These are phyloP conservation scores for Drosophila athabasca DNA, from an alignment of 1,140 invertebrate species.

Conservation along the genomic window DNA sequence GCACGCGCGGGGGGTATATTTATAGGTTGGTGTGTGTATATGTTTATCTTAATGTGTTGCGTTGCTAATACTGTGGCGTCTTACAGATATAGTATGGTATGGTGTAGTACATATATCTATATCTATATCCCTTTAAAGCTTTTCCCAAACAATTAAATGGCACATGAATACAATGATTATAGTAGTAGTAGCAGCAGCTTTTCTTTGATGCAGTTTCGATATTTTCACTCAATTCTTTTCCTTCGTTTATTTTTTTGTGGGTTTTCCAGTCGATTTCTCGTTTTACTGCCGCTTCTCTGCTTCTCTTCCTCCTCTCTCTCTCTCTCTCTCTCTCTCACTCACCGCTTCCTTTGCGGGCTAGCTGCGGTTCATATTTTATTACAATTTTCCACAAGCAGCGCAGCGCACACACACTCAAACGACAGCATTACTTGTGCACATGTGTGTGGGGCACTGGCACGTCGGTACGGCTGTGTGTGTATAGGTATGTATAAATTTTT, in stretches of 20 bases:
- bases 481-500: constrained; percentile 74
- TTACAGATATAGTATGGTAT: constrained; percentile 26
- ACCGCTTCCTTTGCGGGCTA: not conserved
- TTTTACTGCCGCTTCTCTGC: constrained; percentile 29
- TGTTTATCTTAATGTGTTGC: not conserved
- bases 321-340: too few relatives aligned
- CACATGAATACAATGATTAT: constrained; percentile 10
- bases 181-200: too few relatives aligned
- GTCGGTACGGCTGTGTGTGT: constrained; percentile 33
- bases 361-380: constrained; percentile 77
- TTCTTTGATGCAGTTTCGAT: constrained; percentile 42
- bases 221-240: constrained; percentile 55
- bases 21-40: too few relatives aligned
- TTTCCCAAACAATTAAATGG: constrained; percentile 27
- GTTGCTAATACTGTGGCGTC: constrained; percentile 67
- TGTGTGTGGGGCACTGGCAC: constrained; percentile 40
- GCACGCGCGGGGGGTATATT: not conserved
- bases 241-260: constrained; percentile 53
- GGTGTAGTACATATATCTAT: not conserved
- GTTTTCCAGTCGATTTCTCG: constrained; percentile 48
- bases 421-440: constrained; percentile 60
- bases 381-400: constrained; percentile 68
- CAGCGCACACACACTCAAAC: constrained; percentile 44
- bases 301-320: constrained; percentile 22
- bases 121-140: constrained; percentile 45